Evolutionary conservation across 2,797 vertebrate genomes (phyloP).

Genomic region (Sebastes itinus): DNA sequence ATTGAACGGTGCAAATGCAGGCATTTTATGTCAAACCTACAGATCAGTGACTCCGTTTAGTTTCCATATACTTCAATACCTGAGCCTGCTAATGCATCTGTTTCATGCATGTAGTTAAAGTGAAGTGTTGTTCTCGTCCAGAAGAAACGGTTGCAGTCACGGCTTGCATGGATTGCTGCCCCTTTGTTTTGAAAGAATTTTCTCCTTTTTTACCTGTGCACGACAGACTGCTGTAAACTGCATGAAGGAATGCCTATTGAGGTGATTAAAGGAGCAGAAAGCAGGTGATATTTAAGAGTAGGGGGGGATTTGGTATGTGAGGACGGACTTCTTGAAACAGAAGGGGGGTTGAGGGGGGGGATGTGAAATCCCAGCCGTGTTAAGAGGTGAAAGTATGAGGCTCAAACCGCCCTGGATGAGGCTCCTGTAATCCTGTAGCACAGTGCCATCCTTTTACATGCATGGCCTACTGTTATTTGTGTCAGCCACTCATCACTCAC

Average conservation of each 20-base stretch:
- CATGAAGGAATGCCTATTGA: constrained; percentile 78
- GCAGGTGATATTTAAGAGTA: constrained; percentile 78
- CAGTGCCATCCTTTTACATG: constrained; percentile 61
- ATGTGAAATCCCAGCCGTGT: constrained; percentile 53
- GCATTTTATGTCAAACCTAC: background rate
- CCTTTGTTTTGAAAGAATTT: constrained; percentile 62
- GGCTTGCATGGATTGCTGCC: constrained; percentile 64
- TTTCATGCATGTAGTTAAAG: background rate
- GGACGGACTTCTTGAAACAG: constrained; percentile 64
- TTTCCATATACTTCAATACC: background rate
- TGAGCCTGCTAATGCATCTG: background rate
- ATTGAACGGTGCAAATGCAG: background rate
- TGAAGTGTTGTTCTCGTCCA: background rate
- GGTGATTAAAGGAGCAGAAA: constrained; percentile 78
- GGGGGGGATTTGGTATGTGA: constrained; percentile 71
- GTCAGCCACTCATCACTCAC: constrained; percentile 64
- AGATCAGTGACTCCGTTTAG: background rate
- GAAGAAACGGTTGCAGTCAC: constrained; percentile 37
- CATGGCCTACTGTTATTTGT: constrained; percentile 59
- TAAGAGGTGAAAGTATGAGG: constrained; percentile 64
- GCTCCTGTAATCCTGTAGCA: constrained; percentile 60
- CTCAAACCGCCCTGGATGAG: constrained; percentile 28
- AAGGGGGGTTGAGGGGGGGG: background rate
- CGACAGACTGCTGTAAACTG: constrained; percentile 72
- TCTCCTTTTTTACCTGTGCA: constrained; percentile 67